Percentiles rank a stretch among this genome's conserved stretches.
Evolutionary conservation across 2,797 vertebrate genomes (phyloP).

Genomic region (Poecilia gillii): DNA sequence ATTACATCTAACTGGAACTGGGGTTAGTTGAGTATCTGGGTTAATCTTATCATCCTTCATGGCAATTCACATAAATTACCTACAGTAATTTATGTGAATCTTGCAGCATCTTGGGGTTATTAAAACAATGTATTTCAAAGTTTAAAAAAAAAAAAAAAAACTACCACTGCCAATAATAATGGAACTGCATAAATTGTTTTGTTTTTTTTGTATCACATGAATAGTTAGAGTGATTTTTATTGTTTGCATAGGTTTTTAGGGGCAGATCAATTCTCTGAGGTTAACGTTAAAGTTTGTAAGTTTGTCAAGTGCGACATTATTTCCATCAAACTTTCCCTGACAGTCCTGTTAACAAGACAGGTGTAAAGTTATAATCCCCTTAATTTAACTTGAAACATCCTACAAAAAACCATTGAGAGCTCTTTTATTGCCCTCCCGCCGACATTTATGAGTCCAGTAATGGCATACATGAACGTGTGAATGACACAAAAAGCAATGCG

Average conservation of each 20-base stretch:
- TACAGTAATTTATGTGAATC: not conserved
- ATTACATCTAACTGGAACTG: not conserved
- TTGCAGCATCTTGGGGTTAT: not conserved
- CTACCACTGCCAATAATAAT: not conserved
- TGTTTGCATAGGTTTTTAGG: not conserved
- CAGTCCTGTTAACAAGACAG: not conserved
- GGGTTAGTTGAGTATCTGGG: not conserved
- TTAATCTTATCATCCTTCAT: not conserved
- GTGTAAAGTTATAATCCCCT: slow-evolving; percentile 1
- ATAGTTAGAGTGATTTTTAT: not conserved
- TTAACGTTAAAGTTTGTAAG: not conserved
- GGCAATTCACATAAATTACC: not conserved
- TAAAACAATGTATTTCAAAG: not conserved
- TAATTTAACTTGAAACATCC: not conserved
- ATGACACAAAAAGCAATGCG: slow-evolving; percentile 2
- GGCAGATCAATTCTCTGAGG: not conserved
- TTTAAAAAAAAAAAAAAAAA: too few species aligned
- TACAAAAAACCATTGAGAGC: slow-evolving; percentile 2
- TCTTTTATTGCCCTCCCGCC: not conserved
- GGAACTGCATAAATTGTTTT: not conserved
- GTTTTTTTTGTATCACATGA: not conserved
- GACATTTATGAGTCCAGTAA: slow-evolving; percentile 4
- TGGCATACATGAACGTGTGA: slow-evolving; percentile 1
- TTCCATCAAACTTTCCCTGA: not conserved
- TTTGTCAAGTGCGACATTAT: not conserved